Evolutionary conservation across 1,140 invertebrate genomes (phyloP), one percentile per base, ranked within the genome.

Genomic region (Colletes latitarsis): DNA sequence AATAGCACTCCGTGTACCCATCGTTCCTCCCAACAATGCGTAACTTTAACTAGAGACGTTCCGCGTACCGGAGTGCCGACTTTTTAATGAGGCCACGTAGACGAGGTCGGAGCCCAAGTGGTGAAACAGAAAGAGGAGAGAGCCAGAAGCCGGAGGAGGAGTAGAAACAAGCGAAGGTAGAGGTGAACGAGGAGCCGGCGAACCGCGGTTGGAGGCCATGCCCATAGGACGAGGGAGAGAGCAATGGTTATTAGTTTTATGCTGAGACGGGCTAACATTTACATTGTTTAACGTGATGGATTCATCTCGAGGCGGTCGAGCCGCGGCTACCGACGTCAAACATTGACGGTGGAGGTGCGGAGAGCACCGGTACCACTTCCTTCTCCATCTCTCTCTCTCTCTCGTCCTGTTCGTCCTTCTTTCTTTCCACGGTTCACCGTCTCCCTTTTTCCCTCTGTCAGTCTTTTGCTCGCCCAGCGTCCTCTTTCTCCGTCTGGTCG

Each of bases 221-320:
- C 62, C 63, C 71, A 57, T 46, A 75, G 64, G 69, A 82, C 82
- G 82, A 77, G 86, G 82, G 86, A 77, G 86, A 86, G 84, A 86
- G 88, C 85, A 85, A 90, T 89, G 90, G 89, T 92, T 93, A 92
- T 93, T 90, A 92, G 90, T 93, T 92, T 93, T 91, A 90, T 90
- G 89, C 90, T 87, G 90, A 90, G 89, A 91, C 88, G 88, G 87
- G 90, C 89, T 90, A 93, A 92, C 92, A 92, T 93, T 93, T 93
- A 91, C 92, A 93, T 93, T 93, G 91, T 93, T 93, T 91, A 93
- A 93, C 90, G 89, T 89, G 91, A 93, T 92, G 91, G 91, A 93
- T 93, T 93, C 91, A 92, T 92, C 90, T 91, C 89, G 87, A 85
- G 85, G 86, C 88, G 78, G 86, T 74, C 81, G 82, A 85, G 83